These are phyloP conservation scores for Drosophila erecta DNA, from an alignment of 1,140 invertebrate genomes.

Conservation along the genomic window DNA sequence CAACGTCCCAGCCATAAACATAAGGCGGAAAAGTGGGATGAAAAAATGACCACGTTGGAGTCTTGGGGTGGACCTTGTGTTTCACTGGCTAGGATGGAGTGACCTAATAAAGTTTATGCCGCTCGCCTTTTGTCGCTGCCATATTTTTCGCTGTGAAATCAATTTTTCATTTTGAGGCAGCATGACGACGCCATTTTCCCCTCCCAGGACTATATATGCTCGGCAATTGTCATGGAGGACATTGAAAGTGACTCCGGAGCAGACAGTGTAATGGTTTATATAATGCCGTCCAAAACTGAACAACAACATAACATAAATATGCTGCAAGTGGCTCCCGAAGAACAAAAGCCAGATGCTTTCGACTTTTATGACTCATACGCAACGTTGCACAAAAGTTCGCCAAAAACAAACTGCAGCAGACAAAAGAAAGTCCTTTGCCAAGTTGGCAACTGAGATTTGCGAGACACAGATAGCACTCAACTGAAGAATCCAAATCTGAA, in stretches of 20 bases:
- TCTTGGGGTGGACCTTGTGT: constrained; percentile 7
- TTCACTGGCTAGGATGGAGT: constrained; percentile 27
- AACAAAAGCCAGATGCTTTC: constrained; percentile 53
- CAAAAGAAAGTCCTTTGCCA: constrained; percentile 37
- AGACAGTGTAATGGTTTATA: constrained; percentile 68
- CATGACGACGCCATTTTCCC: constrained; percentile 46
- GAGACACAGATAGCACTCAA: constrained; percentile 36
- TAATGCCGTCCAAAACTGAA: constrained; percentile 51
- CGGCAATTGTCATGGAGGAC: constrained; percentile 60
- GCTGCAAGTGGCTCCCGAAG: constrained; percentile 62
- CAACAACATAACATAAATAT: constrained; percentile 63
- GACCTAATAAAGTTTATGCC: constrained; percentile 70
- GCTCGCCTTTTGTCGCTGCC: constrained; percentile 26
- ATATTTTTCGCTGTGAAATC: constrained; percentile 72
- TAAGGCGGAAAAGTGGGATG: constrained; percentile 35
- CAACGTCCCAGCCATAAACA: constrained; percentile 58
- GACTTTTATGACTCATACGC: constrained; percentile 71
- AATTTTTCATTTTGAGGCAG: constrained; percentile 77
- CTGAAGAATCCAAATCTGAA: constrained; percentile 13
- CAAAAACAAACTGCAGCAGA: constrained; percentile 31
- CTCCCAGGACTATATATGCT: constrained; percentile 49
- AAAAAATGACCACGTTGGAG: neutral
- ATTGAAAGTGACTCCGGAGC: constrained; percentile 55
- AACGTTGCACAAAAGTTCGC: constrained; percentile 59
- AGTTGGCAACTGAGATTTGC: constrained; percentile 46